phyloP scores from a whole-genome alignment of 2,797 vertebrate genomes.

The Crypturellus tataupa region DNA sequence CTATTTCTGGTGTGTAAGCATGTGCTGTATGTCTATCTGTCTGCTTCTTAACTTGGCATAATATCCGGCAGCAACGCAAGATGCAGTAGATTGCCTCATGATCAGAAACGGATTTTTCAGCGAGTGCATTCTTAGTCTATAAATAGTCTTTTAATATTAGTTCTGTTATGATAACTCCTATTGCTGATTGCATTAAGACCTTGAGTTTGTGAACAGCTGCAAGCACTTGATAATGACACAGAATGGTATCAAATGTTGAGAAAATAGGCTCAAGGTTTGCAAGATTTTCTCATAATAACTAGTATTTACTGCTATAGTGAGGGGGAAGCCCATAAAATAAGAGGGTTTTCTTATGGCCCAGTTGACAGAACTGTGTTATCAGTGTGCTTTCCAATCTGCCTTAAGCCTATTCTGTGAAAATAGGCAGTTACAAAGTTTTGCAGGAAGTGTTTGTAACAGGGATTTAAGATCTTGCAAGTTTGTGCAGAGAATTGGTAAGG shows the following conservation, averaged over 20 bases:
- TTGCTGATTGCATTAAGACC: constrained; percentile 58
- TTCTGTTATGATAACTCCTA: constrained; percentile 64
- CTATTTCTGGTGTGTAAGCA: not conserved
- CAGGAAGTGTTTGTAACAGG: not conserved
- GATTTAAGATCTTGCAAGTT: not conserved
- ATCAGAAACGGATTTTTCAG: constrained; percentile 38
- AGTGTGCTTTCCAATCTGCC: not conserved
- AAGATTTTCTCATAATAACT: not conserved
- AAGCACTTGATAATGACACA: constrained; percentile 59
- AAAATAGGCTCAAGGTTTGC: constrained; percentile 22
- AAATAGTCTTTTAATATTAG: constrained; percentile 54
- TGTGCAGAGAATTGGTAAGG: not conserved
- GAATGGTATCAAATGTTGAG: constrained; percentile 45
- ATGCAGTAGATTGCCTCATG: not conserved
- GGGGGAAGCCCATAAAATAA: not conserved
- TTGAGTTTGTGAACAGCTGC: constrained; percentile 67
- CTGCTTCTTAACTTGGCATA: not conserved
- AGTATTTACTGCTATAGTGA: not conserved
- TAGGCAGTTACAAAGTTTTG: not conserved
- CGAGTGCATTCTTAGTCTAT: constrained; percentile 42
- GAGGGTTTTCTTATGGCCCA: not conserved
- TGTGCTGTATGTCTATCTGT: not conserved
- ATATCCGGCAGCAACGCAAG: constrained; percentile 1
- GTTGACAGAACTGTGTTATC: not conserved
- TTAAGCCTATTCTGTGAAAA: not conserved